These are phyloP conservation scores for Poecilia velifera DNA, from an alignment of 2,797 vertebrate genomes.

Conservation along the genomic window DNA sequence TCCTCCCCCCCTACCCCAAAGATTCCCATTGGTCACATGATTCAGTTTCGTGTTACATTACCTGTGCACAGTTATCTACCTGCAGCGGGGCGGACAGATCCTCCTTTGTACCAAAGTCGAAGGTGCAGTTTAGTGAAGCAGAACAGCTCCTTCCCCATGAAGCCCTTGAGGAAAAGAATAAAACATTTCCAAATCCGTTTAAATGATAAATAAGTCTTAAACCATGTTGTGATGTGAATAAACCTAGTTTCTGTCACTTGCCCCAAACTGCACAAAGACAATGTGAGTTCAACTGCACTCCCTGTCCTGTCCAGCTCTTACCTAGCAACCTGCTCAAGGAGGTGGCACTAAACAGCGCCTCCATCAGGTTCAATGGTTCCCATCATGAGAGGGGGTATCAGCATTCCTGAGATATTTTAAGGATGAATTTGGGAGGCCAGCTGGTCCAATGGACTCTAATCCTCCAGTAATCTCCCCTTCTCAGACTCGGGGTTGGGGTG, in stretches of 20 bases:
- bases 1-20: slow-evolving; percentile 1
- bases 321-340: slow-evolving; percentile 27
- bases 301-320: slow-evolving; percentile 21
- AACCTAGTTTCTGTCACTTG: slow-evolving; percentile 21
- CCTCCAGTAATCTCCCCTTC: slow-evolving; percentile 65
- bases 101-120: slow-evolving; percentile 72
- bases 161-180: not conserved
- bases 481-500: slow-evolving; percentile 25
- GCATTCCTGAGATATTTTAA: slow-evolving; percentile 78
- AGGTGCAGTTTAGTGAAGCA: slow-evolving; percentile 53
- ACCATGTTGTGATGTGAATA: not conserved
- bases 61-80: slow-evolving; percentile 80
- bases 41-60: slow-evolving; percentile 80
- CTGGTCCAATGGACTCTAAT: slow-evolving; percentile 70
- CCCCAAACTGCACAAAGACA: slow-evolving; percentile 31
- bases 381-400: slow-evolving; percentile 52
- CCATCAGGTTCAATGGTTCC: slow-evolving; percentile 52
- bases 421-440: slow-evolving; percentile 70
- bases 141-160: slow-evolving; percentile 24
- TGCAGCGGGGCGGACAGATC: slow-evolving; percentile 72
- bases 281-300: slow-evolving; percentile 17
- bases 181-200: not conserved
- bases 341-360: slow-evolving; percentile 66
- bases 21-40: slow-evolving; percentile 79
- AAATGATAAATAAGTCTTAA: not conserved